Percentiles rank a stretch among this genome's conserved stretches.
These are phyloP conservation scores for Laothoe populi DNA, from an alignment of 2,888 invertebrate genomes.

Conservation along the genomic window DNA sequence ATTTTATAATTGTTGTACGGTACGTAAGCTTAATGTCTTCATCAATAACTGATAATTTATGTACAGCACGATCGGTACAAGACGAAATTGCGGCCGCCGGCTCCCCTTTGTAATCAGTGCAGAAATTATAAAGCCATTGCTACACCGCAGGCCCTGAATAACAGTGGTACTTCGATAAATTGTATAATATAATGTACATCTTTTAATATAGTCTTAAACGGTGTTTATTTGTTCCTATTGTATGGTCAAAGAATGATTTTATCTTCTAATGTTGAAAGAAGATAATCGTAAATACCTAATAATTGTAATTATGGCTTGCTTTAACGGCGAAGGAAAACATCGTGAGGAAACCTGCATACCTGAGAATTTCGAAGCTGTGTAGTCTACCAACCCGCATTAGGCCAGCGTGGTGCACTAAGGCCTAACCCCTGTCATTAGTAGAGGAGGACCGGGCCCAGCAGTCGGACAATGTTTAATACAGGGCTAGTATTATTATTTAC, in stretches of 20 bases:
- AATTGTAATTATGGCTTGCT: no score
- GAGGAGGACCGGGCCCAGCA: no score
- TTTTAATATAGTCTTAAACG: slow-evolving; percentile 37
- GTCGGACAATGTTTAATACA: no score
- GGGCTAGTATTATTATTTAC: no score
- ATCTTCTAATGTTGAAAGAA: no score
- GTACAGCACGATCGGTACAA: slow-evolving; percentile 82
- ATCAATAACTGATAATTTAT: slow-evolving; percentile 85
- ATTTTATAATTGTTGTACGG: slow-evolving; percentile 67
- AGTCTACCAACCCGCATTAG: no score
- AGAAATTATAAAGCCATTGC: slow-evolving; percentile 81
- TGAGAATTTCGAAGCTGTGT: no score
- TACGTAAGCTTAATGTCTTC: slow-evolving; percentile 82
- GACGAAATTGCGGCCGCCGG: slow-evolving; percentile 86
- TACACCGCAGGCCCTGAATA: slow-evolving; percentile 75
- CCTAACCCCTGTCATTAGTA: no score
- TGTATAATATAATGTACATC: slow-evolving; percentile 26
- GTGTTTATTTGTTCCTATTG: not conserved
- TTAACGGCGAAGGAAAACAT: no score
- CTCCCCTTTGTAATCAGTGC: slow-evolving; percentile 85
- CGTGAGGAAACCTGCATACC: no score
- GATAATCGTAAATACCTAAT: no score
- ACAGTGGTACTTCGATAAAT: slow-evolving; percentile 69
- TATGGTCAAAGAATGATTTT: not conserved
- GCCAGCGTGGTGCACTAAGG: no score